Evolutionary conservation across 2,113 vertebrate species (phyloP).

Genomic region (Balaeniceps rex): DNA sequence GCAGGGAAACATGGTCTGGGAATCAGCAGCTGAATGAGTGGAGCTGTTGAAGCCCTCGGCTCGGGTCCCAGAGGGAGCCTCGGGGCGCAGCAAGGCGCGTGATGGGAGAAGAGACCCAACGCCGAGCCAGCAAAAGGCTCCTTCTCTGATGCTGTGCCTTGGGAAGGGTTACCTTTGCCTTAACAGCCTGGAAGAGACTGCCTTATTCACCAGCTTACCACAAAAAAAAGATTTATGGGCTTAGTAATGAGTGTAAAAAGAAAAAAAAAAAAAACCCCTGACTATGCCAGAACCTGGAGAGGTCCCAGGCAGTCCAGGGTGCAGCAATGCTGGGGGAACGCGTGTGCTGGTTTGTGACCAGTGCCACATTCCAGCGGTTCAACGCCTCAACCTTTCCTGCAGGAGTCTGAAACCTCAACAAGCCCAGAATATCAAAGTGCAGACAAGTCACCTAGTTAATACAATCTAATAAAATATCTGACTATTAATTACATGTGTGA

Average conservation of each 20-base stretch:
- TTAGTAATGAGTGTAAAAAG: not conserved
- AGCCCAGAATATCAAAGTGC: not conserved
- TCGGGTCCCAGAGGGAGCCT: not conserved
- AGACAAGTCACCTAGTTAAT: slow-evolving; percentile 45
- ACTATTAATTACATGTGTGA: not conserved
- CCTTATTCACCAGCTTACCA: not conserved
- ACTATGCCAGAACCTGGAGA: not conserved
- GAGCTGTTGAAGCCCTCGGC: not conserved
- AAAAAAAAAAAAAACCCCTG: not conserved
- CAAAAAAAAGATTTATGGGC: not conserved
- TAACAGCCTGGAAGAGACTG: slow-evolving; percentile 11
- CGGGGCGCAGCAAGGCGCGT: not conserved
- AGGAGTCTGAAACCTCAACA: not conserved
- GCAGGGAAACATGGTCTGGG: not conserved
- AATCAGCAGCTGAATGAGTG: not conserved
- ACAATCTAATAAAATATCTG: slow-evolving; percentile 28
- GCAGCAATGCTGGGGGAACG: fast-evolving
- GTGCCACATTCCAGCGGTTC: not conserved
- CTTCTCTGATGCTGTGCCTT: slow-evolving; percentile 33
- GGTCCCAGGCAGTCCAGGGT: not conserved
- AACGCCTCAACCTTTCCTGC: not conserved
- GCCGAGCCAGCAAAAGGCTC: not conserved
- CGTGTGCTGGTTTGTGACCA: not conserved
- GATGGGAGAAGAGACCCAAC: not conserved
- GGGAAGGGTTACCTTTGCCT: slow-evolving; percentile 39